These are phyloP conservation scores for Rattus rattus DNA, from an alignment of 2,113 vertebrate species.

Conservation along the genomic window DNA sequence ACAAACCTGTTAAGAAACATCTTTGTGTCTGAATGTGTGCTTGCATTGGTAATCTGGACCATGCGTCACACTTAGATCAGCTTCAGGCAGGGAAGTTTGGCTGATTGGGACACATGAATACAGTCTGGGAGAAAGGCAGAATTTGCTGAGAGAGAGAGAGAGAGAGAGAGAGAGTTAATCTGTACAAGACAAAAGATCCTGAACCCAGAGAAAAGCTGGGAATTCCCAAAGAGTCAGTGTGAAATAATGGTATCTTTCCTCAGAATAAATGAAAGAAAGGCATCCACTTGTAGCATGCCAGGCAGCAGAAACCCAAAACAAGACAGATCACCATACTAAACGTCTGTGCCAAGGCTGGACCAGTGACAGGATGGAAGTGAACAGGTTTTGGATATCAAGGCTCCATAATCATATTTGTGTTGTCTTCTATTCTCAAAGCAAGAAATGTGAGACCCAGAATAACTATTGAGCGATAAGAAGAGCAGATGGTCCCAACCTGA, in stretches of 20 bases:
- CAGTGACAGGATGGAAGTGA: neutral
- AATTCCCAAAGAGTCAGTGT: neutral
- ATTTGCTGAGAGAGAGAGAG: neutral
- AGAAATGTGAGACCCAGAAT: neutral
- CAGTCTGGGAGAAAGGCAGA: neutral
- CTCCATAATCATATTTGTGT: neutral
- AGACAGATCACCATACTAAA: neutral
- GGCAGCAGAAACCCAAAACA: neutral
- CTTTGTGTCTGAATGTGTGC: constrained; percentile 7
- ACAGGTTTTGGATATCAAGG: neutral
- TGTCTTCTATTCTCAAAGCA: neutral
- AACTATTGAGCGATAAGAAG: neutral
- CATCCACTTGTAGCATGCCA: neutral
- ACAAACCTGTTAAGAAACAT: neutral
- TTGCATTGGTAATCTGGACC: neutral
- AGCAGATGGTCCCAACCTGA: neutral
- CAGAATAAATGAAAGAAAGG: neutral
- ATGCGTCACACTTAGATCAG: neutral
- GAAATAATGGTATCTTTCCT: neutral
- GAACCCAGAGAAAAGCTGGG: neutral
- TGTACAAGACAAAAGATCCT: neutral
- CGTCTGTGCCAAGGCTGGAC: neutral
- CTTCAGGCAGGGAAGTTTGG: neutral
- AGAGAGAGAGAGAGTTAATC: neutral
- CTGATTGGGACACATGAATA: neutral